Evolutionary conservation across 2,113 vertebrate species (phyloP).

Genomic region (Serranochromis macrocephalus): DNA sequence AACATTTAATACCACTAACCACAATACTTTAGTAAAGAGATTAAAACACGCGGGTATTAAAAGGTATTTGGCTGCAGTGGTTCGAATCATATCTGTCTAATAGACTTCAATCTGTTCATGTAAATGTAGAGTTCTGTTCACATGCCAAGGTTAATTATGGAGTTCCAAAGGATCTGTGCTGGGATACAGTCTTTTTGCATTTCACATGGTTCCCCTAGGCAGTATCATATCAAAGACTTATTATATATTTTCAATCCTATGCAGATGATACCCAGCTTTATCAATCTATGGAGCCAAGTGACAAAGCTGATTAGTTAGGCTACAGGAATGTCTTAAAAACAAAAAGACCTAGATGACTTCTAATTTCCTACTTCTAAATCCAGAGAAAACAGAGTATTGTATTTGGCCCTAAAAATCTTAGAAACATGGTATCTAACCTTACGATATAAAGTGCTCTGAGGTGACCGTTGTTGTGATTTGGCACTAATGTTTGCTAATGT

Average conservation of each 20-base stretch:
- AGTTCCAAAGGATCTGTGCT: not conserved
- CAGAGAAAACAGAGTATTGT: not conserved
- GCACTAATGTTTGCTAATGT: not conserved
- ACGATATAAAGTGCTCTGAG: not conserved
- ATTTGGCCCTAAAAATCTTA: not conserved
- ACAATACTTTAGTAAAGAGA: not conserved
- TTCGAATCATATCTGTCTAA: not conserved
- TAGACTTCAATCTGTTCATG: not conserved
- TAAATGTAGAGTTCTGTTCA: not conserved
- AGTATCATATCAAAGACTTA: not conserved
- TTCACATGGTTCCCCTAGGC: not conserved
- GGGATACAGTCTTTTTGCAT: not conserved
- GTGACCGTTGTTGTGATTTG: not conserved
- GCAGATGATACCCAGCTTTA: not conserved
- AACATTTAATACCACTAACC: not conserved
- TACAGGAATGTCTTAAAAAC: not conserved
- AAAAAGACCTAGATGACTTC: not conserved
- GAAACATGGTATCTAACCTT: not conserved
- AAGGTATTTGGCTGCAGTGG: not conserved
- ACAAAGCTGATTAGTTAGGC: not conserved
- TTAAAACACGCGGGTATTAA: not conserved
- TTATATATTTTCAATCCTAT: not conserved
- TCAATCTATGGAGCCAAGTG: not conserved
- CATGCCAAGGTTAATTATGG: not conserved
- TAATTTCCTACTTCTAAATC: not conserved